Conservation (phyloP, 2,797 vertebrate genomes). For the Gymnoscopelus braueri region DNA sequence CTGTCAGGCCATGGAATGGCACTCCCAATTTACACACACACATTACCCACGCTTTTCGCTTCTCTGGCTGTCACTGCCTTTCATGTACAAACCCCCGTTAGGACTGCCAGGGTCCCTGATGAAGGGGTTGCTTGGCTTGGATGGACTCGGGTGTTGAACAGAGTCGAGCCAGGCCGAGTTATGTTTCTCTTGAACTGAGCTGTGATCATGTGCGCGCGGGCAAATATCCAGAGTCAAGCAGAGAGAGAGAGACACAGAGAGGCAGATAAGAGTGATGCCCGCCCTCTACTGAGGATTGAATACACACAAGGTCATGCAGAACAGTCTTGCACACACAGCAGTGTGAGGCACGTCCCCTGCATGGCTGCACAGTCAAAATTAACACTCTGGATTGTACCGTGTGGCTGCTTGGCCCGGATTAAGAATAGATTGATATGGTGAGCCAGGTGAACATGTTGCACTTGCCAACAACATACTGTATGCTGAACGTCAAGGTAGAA, state of each 20-base stretch:
- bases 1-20: constrained; percentile 28
- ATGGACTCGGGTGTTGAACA: constrained; percentile 16
- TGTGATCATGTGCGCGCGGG: constrained; percentile 24
- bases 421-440: constrained; percentile 23
- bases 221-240: constrained; percentile 27
- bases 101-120: constrained; percentile 41
- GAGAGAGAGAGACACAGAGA: constrained; percentile 18
- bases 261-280: constrained; percentile 31
- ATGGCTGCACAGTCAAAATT: not conserved
- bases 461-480: constrained; percentile 34
- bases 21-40: constrained; percentile 57
- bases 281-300: constrained; percentile 46
- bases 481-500: no score
- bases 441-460: not conserved
- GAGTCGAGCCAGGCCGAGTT: constrained; percentile 6
- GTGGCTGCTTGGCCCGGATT: constrained; percentile 22
- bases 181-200: constrained; percentile 13
- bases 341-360: constrained; percentile 12
- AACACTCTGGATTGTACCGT: no score
- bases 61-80: constrained; percentile 63
- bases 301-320: constrained; percentile 52
- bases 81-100: constrained; percentile 53
- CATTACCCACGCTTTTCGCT: constrained; percentile 63
- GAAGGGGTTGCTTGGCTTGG: constrained; percentile 17
- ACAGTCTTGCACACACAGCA: constrained; percentile 40